Evolutionary conservation across 2,888 invertebrate species (phyloP), one percentile per base, ranked within the genome.

Genomic region (Ophion obscuratus): DNA sequence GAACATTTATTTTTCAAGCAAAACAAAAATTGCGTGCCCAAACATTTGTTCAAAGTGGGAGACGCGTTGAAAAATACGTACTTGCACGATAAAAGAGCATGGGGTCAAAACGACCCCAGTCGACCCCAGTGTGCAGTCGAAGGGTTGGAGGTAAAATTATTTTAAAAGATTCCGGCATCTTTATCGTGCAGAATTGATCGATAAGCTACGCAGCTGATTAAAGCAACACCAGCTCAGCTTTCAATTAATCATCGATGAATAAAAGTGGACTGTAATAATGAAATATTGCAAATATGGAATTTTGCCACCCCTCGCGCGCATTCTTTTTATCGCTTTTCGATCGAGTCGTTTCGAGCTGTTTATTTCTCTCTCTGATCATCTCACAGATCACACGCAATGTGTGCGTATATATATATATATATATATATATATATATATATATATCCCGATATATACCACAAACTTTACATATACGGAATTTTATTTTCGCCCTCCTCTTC

Each of bases 271-370:
- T 53, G 14, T 53, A 53, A 14, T 5, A 17, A 17, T 53, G 3
- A 53, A 3, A 53, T 5, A 17, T 17, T 53, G 5, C 53, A 53
- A 5, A 53, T 53, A 57, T 70, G 74, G 70, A 75, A 85, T 82
- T 75, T 85, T 85, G 85, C 85, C 85, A 85, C 85, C 85, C 71
- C 36, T 79, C 75, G 85, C 74, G 78, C 75, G 75, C 82, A 82
- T 70, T 73, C 11, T 66, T 66, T 66, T 68, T 70, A 76, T 78
- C 74, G 77, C 78, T 44, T 67, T 68, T 74, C 78, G 78, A 67
- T 82, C 67, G 73, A 44, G 47, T 61, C 57, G 20, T 47, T 53
- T 59, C 71, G 68, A 44, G 59, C 59, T 67, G 24, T 47, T 53
- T 59, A 62, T 66, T 59, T 47, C 40, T 20, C 31, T 75, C 24